phyloP scores from a whole-genome alignment of 64 coral and sea anemone species.

The Porites lutea region DNA sequence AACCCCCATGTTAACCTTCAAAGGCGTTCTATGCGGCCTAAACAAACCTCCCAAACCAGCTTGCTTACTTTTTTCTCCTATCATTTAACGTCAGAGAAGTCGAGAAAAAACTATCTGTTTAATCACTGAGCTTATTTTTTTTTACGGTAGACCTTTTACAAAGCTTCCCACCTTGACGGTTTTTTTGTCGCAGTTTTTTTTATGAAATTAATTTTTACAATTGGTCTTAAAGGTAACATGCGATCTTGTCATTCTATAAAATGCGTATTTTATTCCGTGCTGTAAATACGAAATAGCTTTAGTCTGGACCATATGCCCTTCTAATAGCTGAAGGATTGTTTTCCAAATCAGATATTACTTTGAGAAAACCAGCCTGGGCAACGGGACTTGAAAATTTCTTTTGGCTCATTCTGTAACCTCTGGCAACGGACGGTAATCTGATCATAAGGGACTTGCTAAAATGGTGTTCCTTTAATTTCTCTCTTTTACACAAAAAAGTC shows the following conservation, averaged over 20 bases:
- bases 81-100: background rate
- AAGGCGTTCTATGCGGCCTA: background rate
- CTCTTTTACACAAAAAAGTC: slow-evolving; percentile 7
- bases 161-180: background rate
- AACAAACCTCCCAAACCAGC: background rate
- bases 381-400: background rate
- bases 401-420: slow-evolving; percentile 18
- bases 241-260: background rate
- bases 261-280: background rate
- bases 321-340: background rate
- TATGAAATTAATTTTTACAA: slow-evolving; percentile 12
- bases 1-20: slow-evolving; percentile 16
- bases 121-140: background rate
- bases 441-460: slow-evolving; percentile 17
- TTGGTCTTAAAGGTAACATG: background rate
- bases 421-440: slow-evolving; percentile 6
- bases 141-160: background rate
- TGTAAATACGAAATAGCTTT: background rate
- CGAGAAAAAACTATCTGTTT: background rate
- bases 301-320: no score
- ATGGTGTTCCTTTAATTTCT: background rate
- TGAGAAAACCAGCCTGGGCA: background rate
- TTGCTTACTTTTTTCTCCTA: background rate
- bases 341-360: background rate
- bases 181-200: background rate